A percentile compares a stretch with the other conserved stretches of the same genome.
These are phyloP conservation scores for Channa argus DNA, from an alignment of 2,113 vertebrate species.

Conservation along the genomic window DNA sequence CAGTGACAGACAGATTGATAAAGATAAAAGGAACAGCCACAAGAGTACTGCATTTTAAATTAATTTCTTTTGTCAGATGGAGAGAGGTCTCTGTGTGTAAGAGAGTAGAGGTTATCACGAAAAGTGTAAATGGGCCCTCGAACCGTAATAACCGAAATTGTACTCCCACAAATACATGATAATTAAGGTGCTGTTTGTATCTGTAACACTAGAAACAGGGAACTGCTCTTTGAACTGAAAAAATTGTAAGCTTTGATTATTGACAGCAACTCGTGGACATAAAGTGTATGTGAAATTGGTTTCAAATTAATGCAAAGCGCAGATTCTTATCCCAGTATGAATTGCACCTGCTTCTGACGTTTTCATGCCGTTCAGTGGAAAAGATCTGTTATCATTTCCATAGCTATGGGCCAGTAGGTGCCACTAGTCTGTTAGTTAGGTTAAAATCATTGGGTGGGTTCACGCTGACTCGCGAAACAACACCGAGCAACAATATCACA, in stretches of 20 bases:
- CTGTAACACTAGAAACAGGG: neutral
- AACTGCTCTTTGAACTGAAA: neutral
- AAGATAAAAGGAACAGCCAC: slow-evolving; percentile 52
- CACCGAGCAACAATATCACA: no score
- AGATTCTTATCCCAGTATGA: no score
- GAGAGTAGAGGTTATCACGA: neutral
- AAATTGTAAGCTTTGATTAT: neutral
- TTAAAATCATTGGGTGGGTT: no score
- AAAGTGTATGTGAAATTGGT: no score
- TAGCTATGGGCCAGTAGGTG: no score
- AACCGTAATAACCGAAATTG: neutral
- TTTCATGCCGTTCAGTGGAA: no score
- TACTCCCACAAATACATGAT: neutral
- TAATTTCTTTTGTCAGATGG: slow-evolving; percentile 19
- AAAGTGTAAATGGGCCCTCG: neutral
- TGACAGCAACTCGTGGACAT: neutral
- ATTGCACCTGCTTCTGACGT: no score
- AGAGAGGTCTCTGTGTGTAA: neutral
- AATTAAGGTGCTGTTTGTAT: neutral
- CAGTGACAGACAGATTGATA: slow-evolving; percentile 57
- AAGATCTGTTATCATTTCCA: no score
- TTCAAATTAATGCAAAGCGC: no score
- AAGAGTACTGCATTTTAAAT: slow-evolving; percentile 32
- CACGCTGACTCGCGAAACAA: no score
- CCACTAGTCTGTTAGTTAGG: no score